These are phyloP conservation scores for Smittia aterrima DNA, from an alignment of 2,888 invertebrate species.

Conservation along the genomic window DNA sequence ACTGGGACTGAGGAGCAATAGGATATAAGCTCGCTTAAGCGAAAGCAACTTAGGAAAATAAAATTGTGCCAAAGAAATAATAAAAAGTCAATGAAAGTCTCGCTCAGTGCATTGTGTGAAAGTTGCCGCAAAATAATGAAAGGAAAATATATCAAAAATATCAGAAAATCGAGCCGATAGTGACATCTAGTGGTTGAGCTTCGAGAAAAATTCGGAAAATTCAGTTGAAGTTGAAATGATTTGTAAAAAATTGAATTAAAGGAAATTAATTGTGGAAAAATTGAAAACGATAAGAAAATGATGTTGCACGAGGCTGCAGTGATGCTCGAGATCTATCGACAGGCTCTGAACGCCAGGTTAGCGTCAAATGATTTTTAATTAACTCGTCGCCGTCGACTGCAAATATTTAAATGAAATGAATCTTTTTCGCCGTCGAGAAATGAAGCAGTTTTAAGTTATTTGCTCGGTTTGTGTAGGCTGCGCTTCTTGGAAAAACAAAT, in stretches of 20 bases:
- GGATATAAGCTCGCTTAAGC: neutral
- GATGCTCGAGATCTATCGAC: conserved; percentile 55
- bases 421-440: neutral
- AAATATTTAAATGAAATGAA: neutral
- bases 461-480: neutral
- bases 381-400: neutral
- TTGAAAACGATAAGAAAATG: conserved; percentile 47
- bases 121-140: neutral
- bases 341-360: conserved; percentile 55
- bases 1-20: neutral
- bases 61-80: conserved; percentile 24
- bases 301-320: conserved; percentile 56
- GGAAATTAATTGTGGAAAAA: neutral
- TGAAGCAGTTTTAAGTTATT: neutral
- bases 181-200: conserved; percentile 18
- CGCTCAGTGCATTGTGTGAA: neutral
- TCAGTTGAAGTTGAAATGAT: neutral
- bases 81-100: neutral
- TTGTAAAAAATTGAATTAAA: conserved; percentile 25
- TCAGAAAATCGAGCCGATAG: neutral
- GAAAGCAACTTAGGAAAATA: neutral
- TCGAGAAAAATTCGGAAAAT: conserved; percentile 4
- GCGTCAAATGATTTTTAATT: neutral
- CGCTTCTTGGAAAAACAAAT: conserved; percentile 15
- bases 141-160: neutral